These are phyloP conservation scores for Cheilosia vernalis DNA, from an alignment of 2,888 invertebrate genomes.

Conservation along the genomic window DNA sequence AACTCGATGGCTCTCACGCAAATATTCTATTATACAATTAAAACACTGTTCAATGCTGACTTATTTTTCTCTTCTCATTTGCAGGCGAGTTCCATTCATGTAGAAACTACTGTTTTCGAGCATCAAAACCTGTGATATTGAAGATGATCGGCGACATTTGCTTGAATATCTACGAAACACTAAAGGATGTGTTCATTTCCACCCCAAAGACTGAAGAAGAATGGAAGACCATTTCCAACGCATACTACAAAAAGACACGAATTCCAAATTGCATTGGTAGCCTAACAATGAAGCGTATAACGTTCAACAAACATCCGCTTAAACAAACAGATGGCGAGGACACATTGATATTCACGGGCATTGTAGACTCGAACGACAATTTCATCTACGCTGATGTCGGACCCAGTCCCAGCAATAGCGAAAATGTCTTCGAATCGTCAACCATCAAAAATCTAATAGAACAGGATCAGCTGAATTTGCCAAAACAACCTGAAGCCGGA, in stretches of 20 bases:
- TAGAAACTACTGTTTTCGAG: slow-evolving; percentile 82
- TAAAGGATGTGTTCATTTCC: slow-evolving; percentile 81
- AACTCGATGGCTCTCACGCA: too few species aligned
- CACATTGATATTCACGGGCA: slow-evolving; percentile 80
- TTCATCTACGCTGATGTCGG: slow-evolving; percentile 81
- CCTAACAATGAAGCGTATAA: slow-evolving; percentile 81
- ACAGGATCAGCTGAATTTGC: slow-evolving; percentile 72
- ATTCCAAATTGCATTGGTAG: slow-evolving; percentile 81
- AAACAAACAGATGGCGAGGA: slow-evolving; percentile 77
- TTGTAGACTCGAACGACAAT: slow-evolving; percentile 81
- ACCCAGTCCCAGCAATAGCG: slow-evolving; percentile 78
- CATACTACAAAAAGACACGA: slow-evolving; percentile 79
- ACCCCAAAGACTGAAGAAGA: slow-evolving; percentile 82
- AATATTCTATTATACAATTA: too few species aligned
- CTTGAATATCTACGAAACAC: slow-evolving; percentile 81
- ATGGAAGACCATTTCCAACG: slow-evolving; percentile 80
- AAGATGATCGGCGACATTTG: slow-evolving; percentile 83
- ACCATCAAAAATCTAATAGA: slow-evolving; percentile 79
- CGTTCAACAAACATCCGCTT: slow-evolving; percentile 78
- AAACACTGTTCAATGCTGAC: background rate
- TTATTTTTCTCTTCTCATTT: slow-evolving; percentile 3
- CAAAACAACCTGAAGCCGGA: slow-evolving; percentile 72
- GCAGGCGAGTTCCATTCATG: slow-evolving; percentile 82
- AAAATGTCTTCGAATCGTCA: slow-evolving; percentile 80
- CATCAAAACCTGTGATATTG: slow-evolving; percentile 82